A percentile compares a stretch with the other conserved stretches of the same genome.
Conservation (phyloP, 2,888 invertebrate genomes). For the Sinopyrophorus schimmeli region DNA sequence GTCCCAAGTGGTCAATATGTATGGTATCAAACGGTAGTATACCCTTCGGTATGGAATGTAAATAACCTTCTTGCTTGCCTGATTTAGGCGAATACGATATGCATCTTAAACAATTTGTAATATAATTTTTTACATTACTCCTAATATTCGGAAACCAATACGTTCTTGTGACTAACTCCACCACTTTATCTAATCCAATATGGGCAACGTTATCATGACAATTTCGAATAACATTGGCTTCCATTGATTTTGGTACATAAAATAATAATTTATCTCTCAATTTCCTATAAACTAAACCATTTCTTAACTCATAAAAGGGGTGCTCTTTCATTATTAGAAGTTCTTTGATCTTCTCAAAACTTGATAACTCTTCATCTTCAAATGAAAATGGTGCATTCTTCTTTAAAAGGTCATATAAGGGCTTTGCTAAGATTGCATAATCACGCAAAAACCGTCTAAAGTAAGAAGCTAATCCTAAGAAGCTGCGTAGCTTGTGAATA, state of each 20-base stretch:
- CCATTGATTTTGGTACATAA: constrained; percentile 8
- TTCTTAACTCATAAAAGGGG: neutral
- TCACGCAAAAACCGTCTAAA: constrained; percentile 34
- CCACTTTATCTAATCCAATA: constrained; percentile 20
- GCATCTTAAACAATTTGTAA: constrained; percentile 22
- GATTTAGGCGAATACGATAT: constrained; percentile 1
- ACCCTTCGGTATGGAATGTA: constrained; percentile 3
- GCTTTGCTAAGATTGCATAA: constrained; percentile 35
- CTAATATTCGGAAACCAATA: constrained; percentile 29
- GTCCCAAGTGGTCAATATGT: constrained; percentile 12
- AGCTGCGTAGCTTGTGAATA: constrained; percentile 28
- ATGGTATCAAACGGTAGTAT: constrained; percentile 11
- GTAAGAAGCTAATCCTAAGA: constrained; percentile 34
- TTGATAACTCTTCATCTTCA: neutral
- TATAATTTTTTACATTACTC: constrained; percentile 21
- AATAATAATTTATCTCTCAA: constrained; percentile 1
- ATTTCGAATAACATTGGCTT: neutral
- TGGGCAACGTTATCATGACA: constrained; percentile 19
- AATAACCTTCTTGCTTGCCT: constrained; percentile 9
- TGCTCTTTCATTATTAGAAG: no score
- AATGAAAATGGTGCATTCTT: constrained; percentile 27
- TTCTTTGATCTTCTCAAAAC: neutral
- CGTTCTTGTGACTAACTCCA: constrained; percentile 3
- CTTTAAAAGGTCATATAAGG: constrained; percentile 34
- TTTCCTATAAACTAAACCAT: constrained; percentile 5